Evolutionary conservation across 2,797 vertebrate species (phyloP).

Genomic region (Sarcophilus harrisii): DNA sequence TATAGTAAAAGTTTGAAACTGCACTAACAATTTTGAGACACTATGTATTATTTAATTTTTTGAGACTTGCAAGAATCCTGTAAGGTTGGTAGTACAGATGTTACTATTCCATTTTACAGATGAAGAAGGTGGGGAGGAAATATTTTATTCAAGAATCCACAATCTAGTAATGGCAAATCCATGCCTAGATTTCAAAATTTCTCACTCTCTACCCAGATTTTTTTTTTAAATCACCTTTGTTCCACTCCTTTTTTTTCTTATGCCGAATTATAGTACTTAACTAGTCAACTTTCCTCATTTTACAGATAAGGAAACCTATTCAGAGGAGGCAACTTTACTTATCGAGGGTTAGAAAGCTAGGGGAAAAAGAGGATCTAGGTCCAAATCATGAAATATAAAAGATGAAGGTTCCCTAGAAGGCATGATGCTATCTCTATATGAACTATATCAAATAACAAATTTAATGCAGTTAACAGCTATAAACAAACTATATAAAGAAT

Average conservation of each 20-base stretch:
- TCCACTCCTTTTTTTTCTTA: neutral
- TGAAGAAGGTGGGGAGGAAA: neutral
- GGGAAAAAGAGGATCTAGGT: neutral
- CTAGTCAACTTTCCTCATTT: neutral
- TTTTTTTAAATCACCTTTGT: neutral
- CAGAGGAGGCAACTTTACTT: neutral
- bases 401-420: neutral
- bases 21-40: neutral
- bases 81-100: neutral
- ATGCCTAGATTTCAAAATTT: neutral
- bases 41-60: neutral
- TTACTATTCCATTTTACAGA: neutral
- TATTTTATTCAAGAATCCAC: neutral
- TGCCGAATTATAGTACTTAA: too few relatives aligned
- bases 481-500: neutral
- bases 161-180: neutral
- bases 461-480: neutral
- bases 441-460: neutral
- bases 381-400: neutral
- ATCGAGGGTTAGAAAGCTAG: neutral
- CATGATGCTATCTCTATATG: neutral
- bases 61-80: neutral
- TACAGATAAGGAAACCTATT: neutral
- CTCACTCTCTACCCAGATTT: neutral
- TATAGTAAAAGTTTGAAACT: neutral